Evolutionary conservation across 2,888 invertebrate genomes (phyloP), one percentile per base, ranked within the genome.

Genomic region (Melanostoma scalare): DNA sequence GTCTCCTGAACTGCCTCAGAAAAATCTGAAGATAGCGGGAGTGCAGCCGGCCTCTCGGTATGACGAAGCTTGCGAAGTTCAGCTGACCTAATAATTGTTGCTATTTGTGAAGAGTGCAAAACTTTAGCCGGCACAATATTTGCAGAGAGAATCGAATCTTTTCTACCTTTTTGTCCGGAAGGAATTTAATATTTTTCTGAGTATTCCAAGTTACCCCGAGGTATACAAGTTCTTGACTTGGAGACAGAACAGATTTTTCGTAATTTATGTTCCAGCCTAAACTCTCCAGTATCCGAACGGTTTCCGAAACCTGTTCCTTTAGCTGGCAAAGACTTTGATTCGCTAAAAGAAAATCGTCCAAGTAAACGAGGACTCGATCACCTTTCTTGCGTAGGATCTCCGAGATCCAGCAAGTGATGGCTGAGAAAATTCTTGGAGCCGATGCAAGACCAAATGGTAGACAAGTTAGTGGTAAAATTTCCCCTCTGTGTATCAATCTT

Each of bases 361-460:
- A 8, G 33, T 74, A 74, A 31, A 74, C 48, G 6, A 74, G 2
- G 0, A 65, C 56, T 30, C 67, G 44, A 8, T 58, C 52, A 8
- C 65, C 48, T 10, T 6, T 42, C 10, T 44, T 46, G 50, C 63
- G 73, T 8, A 63, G 55, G 6, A 63, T 31, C 36, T 73, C 63
- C 53, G 63, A 52, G 35, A 61, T 53, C 63, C 48, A 46, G 8
- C 52, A 50, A 20, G 50, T 53, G 3, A 60, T 20, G n/a, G 52
- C 48, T 20, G 69, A 69, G 20, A 69, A 58, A n/a, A 69, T 0
- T 35, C 71, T 72, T 31, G 71, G 30, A 5, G 63, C 63, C 20
- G 63, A 74, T 1, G 73, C 31, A 1, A 65, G 56, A 8, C 73
- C 65, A 42, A 71, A 77, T 38, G 71, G 72, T 1, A 77, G 65